Conservation (phyloP, 1,140 invertebrate genomes). For the Panagrolaimus sp. region DNA sequence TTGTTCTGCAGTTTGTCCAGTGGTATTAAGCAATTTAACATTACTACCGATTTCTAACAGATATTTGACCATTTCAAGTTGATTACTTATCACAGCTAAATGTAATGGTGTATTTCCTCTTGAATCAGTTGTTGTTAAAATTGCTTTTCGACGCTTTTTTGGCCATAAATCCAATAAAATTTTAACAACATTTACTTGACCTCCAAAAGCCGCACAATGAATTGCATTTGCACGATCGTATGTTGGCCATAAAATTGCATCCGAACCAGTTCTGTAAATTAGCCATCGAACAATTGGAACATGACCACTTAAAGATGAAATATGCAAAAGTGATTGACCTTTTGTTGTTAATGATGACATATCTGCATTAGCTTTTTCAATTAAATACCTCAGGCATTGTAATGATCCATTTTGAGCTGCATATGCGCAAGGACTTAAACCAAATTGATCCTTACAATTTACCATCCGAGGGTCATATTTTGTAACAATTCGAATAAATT, state of each 20-base stretch:
- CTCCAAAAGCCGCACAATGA: conserved; percentile 15
- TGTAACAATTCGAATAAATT: conserved; percentile 15
- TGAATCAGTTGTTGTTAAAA: conserved; percentile 5
- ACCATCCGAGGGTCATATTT: conserved; percentile 14
- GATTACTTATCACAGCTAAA: conserved; percentile 16
- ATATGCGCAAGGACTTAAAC: conserved; percentile 3
- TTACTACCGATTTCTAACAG: conserved; percentile 1
- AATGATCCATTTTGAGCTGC: conserved; percentile 6
- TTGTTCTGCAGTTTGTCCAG: conserved; percentile 3
- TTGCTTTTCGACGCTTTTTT: conserved; percentile 3
- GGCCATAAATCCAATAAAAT: conserved; percentile 8
- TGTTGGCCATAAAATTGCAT: conserved; percentile 1
- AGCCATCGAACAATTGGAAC: conserved; percentile 8
- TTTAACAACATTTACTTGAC: conserved; percentile 1
- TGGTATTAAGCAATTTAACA: conserved; percentile 2
- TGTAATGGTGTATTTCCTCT: conserved; percentile 14
- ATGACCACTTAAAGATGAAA: conserved; percentile 1
- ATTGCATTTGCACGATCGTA: conserved; percentile 8
- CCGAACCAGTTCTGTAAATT: background rate
- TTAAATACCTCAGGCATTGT: background rate
- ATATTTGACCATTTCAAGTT: conserved; percentile 8
- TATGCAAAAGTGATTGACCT: conserved; percentile 19
- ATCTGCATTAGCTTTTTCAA: conserved; percentile 13
- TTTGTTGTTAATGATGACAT: conserved; percentile 10
- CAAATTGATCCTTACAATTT: conserved; percentile 4